A percentile compares a stretch with the other conserved stretches of the same genome.
Conservation (phyloP, 2,888 invertebrate species). For the Brachyopa scutellaris region DNA sequence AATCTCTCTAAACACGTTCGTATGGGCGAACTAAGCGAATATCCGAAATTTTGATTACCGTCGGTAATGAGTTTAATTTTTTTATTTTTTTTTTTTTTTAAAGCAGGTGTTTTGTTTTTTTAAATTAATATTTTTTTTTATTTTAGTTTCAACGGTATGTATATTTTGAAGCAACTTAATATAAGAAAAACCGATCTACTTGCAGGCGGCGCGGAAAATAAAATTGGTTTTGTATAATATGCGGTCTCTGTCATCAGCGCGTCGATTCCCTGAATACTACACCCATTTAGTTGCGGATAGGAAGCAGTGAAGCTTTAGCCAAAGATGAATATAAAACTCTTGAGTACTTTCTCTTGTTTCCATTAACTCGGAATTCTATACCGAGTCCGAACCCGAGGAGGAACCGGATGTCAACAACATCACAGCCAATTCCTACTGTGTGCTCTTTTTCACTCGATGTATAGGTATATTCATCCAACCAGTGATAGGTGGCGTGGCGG, state of each 20-base stretch:
- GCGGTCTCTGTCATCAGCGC: background rate
- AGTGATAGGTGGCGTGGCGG: slow-evolving; percentile 1
- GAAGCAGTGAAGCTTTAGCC: slow-evolving; percentile 10
- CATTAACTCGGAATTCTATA: slow-evolving; percentile 11
- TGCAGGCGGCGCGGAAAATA: background rate
- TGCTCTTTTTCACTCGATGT: slow-evolving; percentile 12
- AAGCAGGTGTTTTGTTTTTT: too few relatives aligned
- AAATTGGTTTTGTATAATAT: background rate
- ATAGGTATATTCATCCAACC: background rate
- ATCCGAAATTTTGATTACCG: background rate
- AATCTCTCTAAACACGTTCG: background rate
- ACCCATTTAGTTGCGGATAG: background rate
- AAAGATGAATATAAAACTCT: slow-evolving; percentile 10
- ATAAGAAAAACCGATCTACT: slow-evolving; percentile 1
- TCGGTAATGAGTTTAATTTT: background rate
- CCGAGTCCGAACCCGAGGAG: slow-evolving; percentile 29
- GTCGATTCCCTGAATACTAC: background rate
- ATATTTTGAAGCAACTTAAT: background rate
- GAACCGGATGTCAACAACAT: slow-evolving; percentile 39
- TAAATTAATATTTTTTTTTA: too few relatives aligned
- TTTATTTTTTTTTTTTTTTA: background rate
- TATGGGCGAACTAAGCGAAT: background rate
- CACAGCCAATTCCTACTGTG: slow-evolving; percentile 20
- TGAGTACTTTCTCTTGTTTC: slow-evolving; percentile 11
- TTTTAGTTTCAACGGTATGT: background rate